Conservation (phyloP, 2,113 vertebrate species). For the Nothocercus julius region DNA sequence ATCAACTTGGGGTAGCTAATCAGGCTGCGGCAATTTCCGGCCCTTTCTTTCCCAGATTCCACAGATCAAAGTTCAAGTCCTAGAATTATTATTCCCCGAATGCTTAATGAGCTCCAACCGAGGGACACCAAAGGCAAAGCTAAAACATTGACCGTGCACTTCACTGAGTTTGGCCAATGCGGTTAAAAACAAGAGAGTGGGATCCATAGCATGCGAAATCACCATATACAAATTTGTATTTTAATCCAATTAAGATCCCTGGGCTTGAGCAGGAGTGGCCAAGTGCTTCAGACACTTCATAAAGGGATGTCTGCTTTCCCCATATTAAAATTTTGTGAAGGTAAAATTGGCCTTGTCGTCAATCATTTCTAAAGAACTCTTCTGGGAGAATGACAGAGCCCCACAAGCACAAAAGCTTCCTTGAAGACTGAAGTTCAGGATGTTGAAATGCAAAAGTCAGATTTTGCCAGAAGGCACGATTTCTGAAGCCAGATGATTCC, state of each 20-base stretch:
- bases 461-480: slow-evolving; percentile 52
- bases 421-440: slow-evolving; percentile 39
- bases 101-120: slow-evolving; percentile 74
- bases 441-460: slow-evolving; percentile 59
- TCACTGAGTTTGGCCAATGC: slow-evolving; percentile 62
- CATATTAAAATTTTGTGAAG: background rate
- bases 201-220: slow-evolving; percentile 61
- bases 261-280: accelerated
- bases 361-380: slow-evolving; percentile 17
- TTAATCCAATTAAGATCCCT: slow-evolving; percentile 74
- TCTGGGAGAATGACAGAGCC: background rate
- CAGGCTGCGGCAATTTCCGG: slow-evolving; percentile 72
- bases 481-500: slow-evolving; percentile 63
- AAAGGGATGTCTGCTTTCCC: background rate
- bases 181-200: slow-evolving; percentile 45
- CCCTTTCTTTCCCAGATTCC: slow-evolving; percentile 74
- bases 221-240: slow-evolving; percentile 53
- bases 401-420: slow-evolving; percentile 50
- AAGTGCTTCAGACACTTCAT: background rate
- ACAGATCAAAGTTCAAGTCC: slow-evolving; percentile 74
- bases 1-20: slow-evolving; percentile 75
- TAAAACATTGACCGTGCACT: slow-evolving; percentile 65
- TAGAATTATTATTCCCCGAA: slow-evolving; percentile 72
- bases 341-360: slow-evolving; percentile 2
- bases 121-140: slow-evolving; percentile 66